A percentile compares a stretch with the other conserved stretches of the same genome.
Conservation (phyloP, 2,113 vertebrate species). For the Onychostruthus taczanowskii region DNA sequence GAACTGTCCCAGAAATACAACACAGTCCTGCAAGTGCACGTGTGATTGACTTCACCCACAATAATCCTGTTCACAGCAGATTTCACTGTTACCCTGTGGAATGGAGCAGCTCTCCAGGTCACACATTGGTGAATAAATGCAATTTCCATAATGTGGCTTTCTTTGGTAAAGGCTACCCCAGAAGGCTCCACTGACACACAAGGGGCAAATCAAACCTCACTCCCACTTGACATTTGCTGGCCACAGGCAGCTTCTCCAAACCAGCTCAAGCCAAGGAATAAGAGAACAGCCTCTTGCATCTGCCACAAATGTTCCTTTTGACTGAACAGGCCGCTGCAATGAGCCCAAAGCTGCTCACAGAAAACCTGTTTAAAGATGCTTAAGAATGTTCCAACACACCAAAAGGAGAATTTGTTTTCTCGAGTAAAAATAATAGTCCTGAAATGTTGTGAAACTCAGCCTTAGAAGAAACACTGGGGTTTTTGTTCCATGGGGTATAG, state of each 20-base stretch:
- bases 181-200: neutral
- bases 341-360: neutral
- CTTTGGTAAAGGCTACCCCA: neutral
- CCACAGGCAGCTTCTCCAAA: neutral
- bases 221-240: rapidly evolving
- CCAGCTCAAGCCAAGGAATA: neutral
- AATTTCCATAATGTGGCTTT: neutral
- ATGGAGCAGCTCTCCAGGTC: neutral
- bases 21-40: neutral
- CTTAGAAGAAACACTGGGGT: neutral
- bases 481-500: neutral
- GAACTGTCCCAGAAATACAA: neutral
- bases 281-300: neutral
- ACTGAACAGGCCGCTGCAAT: neutral
- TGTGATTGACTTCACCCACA: rapidly evolving
- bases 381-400: neutral
- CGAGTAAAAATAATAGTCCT: neutral
- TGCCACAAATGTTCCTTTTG: neutral
- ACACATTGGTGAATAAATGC: neutral
- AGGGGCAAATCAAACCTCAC: neutral
- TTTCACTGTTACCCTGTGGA: neutral
- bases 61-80: neutral
- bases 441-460: neutral
- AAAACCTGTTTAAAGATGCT: neutral
- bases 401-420: neutral